Evolutionary conservation across 92 coral and sea anemone genomes (phyloP).

Genomic region (Umimayanthus chanpuru): DNA sequence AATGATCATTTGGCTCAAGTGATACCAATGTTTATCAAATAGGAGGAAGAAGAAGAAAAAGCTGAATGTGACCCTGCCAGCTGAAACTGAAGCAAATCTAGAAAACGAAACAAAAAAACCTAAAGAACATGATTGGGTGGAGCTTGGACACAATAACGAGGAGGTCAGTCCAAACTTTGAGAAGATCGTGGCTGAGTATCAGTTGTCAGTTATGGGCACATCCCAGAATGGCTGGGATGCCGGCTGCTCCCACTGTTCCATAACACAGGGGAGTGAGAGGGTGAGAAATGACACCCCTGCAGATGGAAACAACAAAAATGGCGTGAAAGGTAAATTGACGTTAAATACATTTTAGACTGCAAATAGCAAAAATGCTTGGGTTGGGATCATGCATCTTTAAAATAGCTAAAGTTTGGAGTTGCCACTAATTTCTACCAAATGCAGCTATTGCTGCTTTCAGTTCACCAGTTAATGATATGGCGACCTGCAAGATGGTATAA

Average conservation of each 20-base stretch:
- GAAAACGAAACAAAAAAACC: constrained; percentile 32
- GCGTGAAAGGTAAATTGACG: neutral
- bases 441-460: too few relatives aligned
- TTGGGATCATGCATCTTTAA: too few relatives aligned
- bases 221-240: neutral
- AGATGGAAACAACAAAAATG: constrained; percentile 22
- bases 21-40: neutral
- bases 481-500: too few relatives aligned
- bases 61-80: neutral
- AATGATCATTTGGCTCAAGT: neutral
- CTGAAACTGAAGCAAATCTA: neutral
- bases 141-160: neutral
- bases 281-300: neutral
- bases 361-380: too few relatives aligned
- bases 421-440: too few relatives aligned
- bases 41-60: constrained; percentile 42
- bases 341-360: too few relatives aligned
- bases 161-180: neutral
- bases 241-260: neutral
- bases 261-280: neutral
- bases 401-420: too few relatives aligned
- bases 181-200: neutral
- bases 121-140: constrained; percentile 26
- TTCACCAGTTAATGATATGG: too few relatives aligned
- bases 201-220: neutral